phyloP scores from a whole-genome alignment of 2,888 invertebrate genomes.

The Perizoma affinitatum region DNA sequence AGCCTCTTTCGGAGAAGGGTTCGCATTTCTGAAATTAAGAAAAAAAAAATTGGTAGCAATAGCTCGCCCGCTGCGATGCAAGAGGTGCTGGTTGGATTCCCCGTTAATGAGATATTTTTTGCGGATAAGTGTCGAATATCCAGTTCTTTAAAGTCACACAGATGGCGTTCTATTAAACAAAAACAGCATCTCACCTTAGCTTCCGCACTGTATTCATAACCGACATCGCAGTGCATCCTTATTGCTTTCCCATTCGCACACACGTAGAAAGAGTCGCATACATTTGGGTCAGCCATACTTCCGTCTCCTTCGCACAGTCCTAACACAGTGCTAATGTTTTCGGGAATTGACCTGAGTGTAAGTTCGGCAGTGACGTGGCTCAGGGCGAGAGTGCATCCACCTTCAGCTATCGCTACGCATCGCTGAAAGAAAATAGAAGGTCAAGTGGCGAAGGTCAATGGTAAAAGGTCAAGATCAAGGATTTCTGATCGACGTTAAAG shows the following conservation, averaged over 20 bases:
- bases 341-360: constrained; percentile 16
- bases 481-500: neutral
- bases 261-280: constrained; percentile 25
- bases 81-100: too few relatives aligned
- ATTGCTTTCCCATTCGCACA: constrained; percentile 27
- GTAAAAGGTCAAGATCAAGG: neutral
- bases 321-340: constrained; percentile 7
- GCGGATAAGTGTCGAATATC: too few relatives aligned
- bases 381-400: constrained; percentile 30
- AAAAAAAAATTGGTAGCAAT: too few relatives aligned
- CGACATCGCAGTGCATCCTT: constrained; percentile 26
- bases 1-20: constrained; percentile 47
- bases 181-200: constrained; percentile 24
- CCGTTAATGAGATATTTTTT: too few relatives aligned
- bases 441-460: neutral
- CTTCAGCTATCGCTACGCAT: constrained; percentile 31
- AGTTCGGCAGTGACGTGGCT: neutral
- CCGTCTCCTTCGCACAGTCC: constrained; percentile 27
- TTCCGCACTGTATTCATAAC: constrained; percentile 24
- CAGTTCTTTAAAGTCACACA: neutral
- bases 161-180: too few relatives aligned
- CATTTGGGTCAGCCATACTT: constrained; percentile 15
- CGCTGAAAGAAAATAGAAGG: constrained; percentile 19
- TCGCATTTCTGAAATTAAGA: constrained; percentile 51
- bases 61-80: too few relatives aligned